Base-by-base conservation (phyloP, 2,888 invertebrate genomes). In the Lordiphosa fenestrarum region DNA sequence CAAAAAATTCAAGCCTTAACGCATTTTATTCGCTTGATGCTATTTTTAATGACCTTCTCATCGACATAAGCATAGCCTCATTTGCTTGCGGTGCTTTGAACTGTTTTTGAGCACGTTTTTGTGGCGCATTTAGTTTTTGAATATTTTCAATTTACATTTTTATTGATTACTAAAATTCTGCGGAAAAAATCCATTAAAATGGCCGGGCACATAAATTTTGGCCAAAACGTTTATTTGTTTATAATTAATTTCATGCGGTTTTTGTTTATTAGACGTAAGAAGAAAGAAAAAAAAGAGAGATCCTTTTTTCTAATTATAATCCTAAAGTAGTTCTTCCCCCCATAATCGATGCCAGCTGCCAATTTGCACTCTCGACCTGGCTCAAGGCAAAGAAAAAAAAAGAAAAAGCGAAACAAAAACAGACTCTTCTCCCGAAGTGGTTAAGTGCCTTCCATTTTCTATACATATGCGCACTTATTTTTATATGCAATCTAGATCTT, bases 301-400 rank as follows among this genome's bases (percentile, higher is more conserved):
- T 6, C 6, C 12, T 30, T 55, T 55, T 36, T 56, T 39, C 15
- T 49, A 39, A 49, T 49, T 39, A 36, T 3, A 10, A 7, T 37
- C n/a, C 30, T 46, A 39, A 42, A 23, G 39, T 10, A 5, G 7
- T 19, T 13, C 48, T 33, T 33, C 15, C 23, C 25, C 39, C 12
- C 4, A 4, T 42, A 46, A 56, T 30, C 30, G 30, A 30, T 30
- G 58, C 42, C 81, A 80, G 72, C 70, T 80, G 74, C 53, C 57
- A 58, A 80, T 78, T 69, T 66, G 73, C 73, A 81, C 81, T 81
- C 57, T 73, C 65, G 81, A 75, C 77, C 74, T 70, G 78, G 40
- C 41, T 39, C 78, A 62, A 73, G 53, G 36, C 50, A 33, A 55
- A 30, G 37, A 19, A 6, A 10, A 19, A 19, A 15, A 40, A 60